These are phyloP conservation scores for Heteromurus nitidus DNA, from an alignment of 2,888 invertebrate species.

Conservation along the genomic window DNA sequence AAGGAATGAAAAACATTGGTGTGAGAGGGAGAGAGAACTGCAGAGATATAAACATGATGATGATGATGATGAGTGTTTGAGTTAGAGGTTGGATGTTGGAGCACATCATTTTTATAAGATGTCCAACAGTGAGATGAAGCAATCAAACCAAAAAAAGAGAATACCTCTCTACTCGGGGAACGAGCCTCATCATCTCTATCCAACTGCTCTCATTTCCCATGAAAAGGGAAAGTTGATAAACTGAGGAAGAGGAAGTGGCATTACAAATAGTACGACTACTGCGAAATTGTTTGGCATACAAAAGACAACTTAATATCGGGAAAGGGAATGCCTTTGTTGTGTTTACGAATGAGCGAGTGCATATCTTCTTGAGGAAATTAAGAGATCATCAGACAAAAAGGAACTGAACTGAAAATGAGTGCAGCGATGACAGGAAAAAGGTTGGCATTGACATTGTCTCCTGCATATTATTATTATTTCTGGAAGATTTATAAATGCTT, in stretches of 20 bases:
- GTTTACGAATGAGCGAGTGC: slow-evolving; percentile 23
- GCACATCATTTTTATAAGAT: no score
- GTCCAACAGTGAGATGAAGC: no score
- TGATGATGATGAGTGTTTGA: no score
- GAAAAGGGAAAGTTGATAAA: no score
- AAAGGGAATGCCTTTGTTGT: slow-evolving; percentile 31
- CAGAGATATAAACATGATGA: background rate
- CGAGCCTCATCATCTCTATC: no score
- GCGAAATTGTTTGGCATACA: background rate
- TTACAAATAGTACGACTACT: background rate
- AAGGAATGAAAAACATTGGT: background rate
- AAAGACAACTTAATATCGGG: slow-evolving; percentile 7
- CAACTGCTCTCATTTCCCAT: no score
- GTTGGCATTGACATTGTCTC: slow-evolving; percentile 35
- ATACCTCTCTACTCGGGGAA: no score
- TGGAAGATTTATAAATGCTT: no score
- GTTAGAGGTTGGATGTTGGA: no score
- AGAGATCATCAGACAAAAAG: slow-evolving; percentile 36
- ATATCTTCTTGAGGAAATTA: slow-evolving; percentile 41
- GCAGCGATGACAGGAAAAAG: slow-evolving; percentile 20
- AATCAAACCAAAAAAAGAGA: no score
- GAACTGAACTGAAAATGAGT: background rate
- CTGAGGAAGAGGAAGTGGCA: slow-evolving; percentile 3
- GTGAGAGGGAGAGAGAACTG: background rate
- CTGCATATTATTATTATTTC: background rate